phyloP scores from a whole-genome alignment of 2,888 invertebrate species.

The Laothoe populi region DNA sequence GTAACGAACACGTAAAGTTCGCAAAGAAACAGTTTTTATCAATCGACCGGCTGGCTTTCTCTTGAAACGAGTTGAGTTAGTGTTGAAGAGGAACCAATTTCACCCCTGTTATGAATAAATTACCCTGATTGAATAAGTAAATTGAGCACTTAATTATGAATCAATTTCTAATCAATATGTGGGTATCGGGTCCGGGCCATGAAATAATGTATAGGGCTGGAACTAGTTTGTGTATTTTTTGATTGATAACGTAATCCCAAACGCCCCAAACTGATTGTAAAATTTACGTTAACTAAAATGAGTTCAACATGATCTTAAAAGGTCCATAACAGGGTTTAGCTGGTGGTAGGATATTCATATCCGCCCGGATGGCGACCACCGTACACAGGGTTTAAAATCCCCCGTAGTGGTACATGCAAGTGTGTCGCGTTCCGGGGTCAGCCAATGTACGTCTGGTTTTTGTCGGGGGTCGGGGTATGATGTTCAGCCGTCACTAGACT shows the following conservation, averaged over 20 bases:
- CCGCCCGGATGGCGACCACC: too few relatives aligned
- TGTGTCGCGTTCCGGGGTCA: too few relatives aligned
- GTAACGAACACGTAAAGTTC: slow-evolving; percentile 16
- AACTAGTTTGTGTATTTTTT: background rate
- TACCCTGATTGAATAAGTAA: slow-evolving; percentile 22
- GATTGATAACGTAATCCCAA: background rate
- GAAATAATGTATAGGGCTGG: background rate
- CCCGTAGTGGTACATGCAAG: too few relatives aligned
- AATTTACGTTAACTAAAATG: background rate
- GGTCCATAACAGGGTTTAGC: too few relatives aligned
- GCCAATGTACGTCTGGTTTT: too few relatives aligned
- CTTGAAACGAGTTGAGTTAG: slow-evolving; percentile 17
- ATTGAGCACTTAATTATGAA: slow-evolving; percentile 17
- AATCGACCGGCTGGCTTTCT: slow-evolving; percentile 21
- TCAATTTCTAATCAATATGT: slow-evolving; percentile 19
- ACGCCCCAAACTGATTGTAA: background rate
- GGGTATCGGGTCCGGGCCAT: slow-evolving; percentile 2
- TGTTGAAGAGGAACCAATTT: slow-evolving; percentile 23
- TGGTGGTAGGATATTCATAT: too few relatives aligned
- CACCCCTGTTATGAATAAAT: slow-evolving; percentile 23
- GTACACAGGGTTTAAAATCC: too few relatives aligned
- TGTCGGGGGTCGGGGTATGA: too few relatives aligned
- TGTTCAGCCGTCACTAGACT: too few relatives aligned
- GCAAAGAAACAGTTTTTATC: slow-evolving; percentile 19
- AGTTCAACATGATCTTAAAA: background rate